Conservation (phyloP, 2,888 invertebrate genomes). For the Leucophora obtusa region DNA sequence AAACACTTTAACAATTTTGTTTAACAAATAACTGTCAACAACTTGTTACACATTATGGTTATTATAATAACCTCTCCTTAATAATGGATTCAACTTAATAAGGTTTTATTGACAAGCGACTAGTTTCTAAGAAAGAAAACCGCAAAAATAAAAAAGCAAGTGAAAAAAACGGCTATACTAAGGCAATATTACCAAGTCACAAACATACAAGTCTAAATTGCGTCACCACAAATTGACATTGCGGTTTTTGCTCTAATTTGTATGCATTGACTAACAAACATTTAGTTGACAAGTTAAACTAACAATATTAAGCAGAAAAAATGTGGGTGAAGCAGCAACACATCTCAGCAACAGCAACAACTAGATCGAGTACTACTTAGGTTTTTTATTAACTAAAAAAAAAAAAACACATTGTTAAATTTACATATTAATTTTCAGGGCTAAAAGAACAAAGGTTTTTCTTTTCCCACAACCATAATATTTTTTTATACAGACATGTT, state of each 20-base stretch:
- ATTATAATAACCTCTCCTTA: conserved; percentile 36
- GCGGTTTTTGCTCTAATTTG: conserved; percentile 63
- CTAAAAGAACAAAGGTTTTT: conserved; percentile 21
- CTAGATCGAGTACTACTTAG: conserved; percentile 7
- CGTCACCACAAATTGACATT: conserved; percentile 65
- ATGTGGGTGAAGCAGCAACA: conserved; percentile 58
- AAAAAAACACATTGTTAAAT: conserved; percentile 12
- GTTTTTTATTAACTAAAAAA: conserved; percentile 1
- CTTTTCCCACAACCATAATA: conserved; percentile 12
- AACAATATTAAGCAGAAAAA: conserved; percentile 29
- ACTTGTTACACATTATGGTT: conserved; percentile 35
- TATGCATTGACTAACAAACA: conserved; percentile 57
- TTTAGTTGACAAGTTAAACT: conserved; percentile 48
- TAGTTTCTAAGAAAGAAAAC: conserved; percentile 51
- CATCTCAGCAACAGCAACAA: neutral
- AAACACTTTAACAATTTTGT: conserved; percentile 10
- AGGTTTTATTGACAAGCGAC: conserved; percentile 42
- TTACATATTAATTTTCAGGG: conserved; percentile 15
- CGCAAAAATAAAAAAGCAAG: conserved; percentile 34
- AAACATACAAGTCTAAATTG: conserved; percentile 38
- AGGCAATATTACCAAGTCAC: neutral
- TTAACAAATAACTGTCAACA: conserved; percentile 47
- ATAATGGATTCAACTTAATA: conserved; percentile 42
- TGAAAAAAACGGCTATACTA: conserved; percentile 5
- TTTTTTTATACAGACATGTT: neutral